These are phyloP conservation scores for Climacteris rufus DNA, from an alignment of 2,113 vertebrate species.

Conservation along the genomic window DNA sequence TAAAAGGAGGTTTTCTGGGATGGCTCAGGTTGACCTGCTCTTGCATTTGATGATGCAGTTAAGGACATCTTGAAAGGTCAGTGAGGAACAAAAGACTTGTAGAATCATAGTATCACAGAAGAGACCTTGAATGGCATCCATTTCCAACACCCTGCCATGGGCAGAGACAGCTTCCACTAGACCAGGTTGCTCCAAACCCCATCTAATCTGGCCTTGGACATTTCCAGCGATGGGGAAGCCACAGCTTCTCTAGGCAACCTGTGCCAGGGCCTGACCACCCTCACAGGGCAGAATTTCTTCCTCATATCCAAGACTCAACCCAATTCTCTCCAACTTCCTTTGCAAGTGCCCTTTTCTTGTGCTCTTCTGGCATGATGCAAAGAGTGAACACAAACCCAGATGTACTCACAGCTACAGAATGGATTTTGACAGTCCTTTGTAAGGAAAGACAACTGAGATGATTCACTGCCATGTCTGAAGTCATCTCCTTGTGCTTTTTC, in stretches of 20 bases:
- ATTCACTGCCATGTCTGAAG: not conserved
- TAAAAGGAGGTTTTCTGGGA: not conserved
- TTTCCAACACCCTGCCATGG: not conserved
- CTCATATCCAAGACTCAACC: fast-evolving
- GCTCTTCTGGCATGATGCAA: not conserved
- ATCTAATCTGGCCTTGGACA: fast-evolving
- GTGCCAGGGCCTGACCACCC: not conserved
- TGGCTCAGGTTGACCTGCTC: not conserved
- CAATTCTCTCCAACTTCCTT: not conserved
- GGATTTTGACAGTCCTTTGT: not conserved
- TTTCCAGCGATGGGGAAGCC: not conserved
- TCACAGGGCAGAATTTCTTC: not conserved
- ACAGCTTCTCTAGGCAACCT: not conserved
- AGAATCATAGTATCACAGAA: not conserved
- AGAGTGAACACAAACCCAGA: not conserved
- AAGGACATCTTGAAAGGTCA: not conserved
- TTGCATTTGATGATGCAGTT: not conserved
- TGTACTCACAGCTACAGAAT: not conserved
- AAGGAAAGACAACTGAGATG: not conserved
- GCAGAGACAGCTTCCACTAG: not conserved
- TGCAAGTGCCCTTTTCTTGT: not conserved
- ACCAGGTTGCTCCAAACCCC: fast-evolving
- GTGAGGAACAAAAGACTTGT: not conserved
- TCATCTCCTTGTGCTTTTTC: not conserved
- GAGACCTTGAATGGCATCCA: not conserved